Base-by-base conservation (phyloP, 2,888 invertebrate genomes). In the Drosophila meridiana region DNA sequence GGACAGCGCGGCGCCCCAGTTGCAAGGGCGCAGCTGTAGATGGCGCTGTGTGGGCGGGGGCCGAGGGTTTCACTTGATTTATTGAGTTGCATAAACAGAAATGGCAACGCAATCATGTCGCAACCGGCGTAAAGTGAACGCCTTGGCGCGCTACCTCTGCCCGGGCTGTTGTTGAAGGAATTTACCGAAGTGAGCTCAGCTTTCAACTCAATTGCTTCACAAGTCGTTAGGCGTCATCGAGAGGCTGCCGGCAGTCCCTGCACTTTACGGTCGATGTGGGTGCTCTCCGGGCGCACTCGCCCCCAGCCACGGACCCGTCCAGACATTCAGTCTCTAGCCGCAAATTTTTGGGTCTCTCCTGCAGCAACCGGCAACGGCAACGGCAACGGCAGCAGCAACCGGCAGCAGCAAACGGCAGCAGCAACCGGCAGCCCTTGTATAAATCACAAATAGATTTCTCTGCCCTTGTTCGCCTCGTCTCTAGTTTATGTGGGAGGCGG, bases 11-110 rank as follows among this genome's bases (percentile, higher is more conserved):
- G 71, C 60, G 80, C 69, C 78, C 72, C 34, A 28, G 76, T 76
- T 84, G 74, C 71, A 71, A 34, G 56, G 64, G 36, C 62, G 36
- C 57, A 28, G 20, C 55, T 50, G 45, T 11, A 14, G 28, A 5
- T n/a, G 56, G 63, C 26, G 1, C 48, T 28, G 30, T 13, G 43
- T 11, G 8, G 43, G 43, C 20, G 60, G 42, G 3, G 30, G 47
- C 14, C 14, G 36, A 52, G 52, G 52, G 34, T 34, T 36, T 36
- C 64, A 89, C 80, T 80, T 92, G 92, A 92, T 92, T 92, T 92
- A 92, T 92, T 89, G 92, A 92, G 90, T 91, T 91, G 89, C 89
- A 91, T 92, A 91, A 92, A 92, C 90, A 90, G 90, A 89, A 91
- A 88, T 86, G 91, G 91, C 91, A 91, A 87, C 86, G 87, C 89